Base-by-base conservation (phyloP, 2,888 invertebrate genomes). In the Dascillus cervinus region DNA sequence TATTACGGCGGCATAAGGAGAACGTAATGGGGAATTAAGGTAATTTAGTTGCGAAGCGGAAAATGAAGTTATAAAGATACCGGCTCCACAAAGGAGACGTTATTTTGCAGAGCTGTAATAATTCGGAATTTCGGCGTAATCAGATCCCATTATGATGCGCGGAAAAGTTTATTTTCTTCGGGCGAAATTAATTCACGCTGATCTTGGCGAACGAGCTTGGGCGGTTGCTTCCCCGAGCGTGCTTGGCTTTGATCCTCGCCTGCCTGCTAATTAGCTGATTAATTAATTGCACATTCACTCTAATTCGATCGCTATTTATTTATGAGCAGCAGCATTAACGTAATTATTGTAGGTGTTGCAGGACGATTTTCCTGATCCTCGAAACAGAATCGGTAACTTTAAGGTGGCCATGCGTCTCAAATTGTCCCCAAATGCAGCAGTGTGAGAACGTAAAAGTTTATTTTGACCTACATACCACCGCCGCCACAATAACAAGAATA, bases 231-330 rank as follows among this genome's bases (percentile, higher is more conserved):
- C n/a, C n/a, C n/a, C n/a, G n/a, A n/a, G n/a, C n/a, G n/a, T n/a
- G n/a, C n/a, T n/a, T n/a, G n/a, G 45, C 61, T 62, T 62, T 62
- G 63, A 62, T 61, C 62, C 59, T 43, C 50, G 52, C 55, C 53
- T 54, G 59, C 53, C 60, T 56, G 54, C 57, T 62, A 62, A 64
- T 64, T 62, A 62, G 49, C 58, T 64, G 60, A 62, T 64, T 64
- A 62, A 62, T 62, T 64, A 64, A 62, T 62, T 60, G 62, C 62
- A 55, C 58, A 60, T 58, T 59, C 59, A 54, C 56, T 58, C 55
- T 60, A 60, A 62, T 62, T 60, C 56, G 58, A 55, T 55, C 46
- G 52, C 50, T 55, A 52, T 58, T 62, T 62, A 62, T 62, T 61
- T 56, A 62, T 62, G 61, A 62, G 60, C 60, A 62, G 50, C 60